These are phyloP conservation scores for Stichopus horrens DNA, from an alignment of 53 echinoderm and acorn worm species.

Conservation along the genomic window DNA sequence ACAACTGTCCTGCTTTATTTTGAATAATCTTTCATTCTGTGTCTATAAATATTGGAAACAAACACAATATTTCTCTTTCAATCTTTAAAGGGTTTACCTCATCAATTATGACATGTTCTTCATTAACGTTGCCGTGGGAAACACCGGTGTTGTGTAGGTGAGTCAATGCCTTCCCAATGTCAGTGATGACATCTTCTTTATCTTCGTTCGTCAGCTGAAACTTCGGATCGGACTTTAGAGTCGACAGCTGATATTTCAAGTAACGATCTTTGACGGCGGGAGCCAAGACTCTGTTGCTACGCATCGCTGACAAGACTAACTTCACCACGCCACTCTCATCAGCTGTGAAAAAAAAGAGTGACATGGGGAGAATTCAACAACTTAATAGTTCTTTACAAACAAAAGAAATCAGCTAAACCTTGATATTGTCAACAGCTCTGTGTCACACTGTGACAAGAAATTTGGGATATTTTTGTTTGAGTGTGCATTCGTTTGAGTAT, in stretches of 20 bases:
- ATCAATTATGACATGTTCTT: slow-evolving; percentile 47
- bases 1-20: too few relatives aligned
- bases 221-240: not conserved
- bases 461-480: not conserved
- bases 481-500: not conserved
- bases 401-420: not conserved
- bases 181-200: slow-evolving; percentile 4
- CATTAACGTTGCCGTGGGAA: slow-evolving; percentile 40
- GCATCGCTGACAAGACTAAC: slow-evolving; percentile 17
- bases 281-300: slow-evolving; percentile 8
- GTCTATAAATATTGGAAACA: too few relatives aligned
- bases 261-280: slow-evolving; percentile 14
- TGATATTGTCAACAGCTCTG: too few relatives aligned
- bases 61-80: too few relatives aligned
- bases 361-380: not conserved
- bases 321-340: slow-evolving; percentile 24
- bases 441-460: too few relatives aligned
- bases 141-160: slow-evolving; percentile 38
- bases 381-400: not conserved
- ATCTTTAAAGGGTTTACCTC: not conserved
- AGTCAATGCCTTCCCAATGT: slow-evolving; percentile 33
- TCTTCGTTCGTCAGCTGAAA: slow-evolving; percentile 30
- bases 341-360: not conserved
- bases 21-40: too few relatives aligned
- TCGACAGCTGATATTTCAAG: slow-evolving; percentile 11